phyloP scores from a whole-genome alignment of 2,113 vertebrate genomes.

The Vombatus ursinus region DNA sequence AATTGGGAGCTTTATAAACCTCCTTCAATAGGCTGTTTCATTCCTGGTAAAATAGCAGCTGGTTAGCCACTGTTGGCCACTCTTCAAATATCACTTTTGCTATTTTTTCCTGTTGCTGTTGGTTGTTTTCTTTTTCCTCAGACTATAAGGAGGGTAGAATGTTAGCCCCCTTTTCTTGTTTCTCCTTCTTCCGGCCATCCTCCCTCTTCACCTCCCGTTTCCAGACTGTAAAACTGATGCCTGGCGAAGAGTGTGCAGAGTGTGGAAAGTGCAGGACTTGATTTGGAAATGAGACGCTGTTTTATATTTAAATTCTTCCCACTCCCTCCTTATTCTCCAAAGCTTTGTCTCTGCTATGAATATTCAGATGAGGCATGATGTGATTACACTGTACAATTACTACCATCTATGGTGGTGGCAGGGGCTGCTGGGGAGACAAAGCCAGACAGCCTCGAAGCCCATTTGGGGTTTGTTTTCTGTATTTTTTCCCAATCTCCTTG shows the following conservation, averaged over 20 bases:
- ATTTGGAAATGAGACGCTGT: constrained; percentile 81
- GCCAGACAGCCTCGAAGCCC: constrained; percentile 75
- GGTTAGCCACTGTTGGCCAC: constrained; percentile 80
- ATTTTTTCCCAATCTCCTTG: constrained; percentile 83
- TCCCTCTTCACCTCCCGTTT: constrained; percentile 61
- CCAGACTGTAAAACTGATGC: constrained; percentile 68
- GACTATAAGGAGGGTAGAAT: constrained; percentile 37
- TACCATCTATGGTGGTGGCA: constrained; percentile 83
- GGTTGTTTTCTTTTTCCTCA: constrained; percentile 75
- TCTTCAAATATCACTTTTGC: constrained; percentile 82
- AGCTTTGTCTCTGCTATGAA: constrained; percentile 88
- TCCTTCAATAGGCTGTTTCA: constrained; percentile 84
- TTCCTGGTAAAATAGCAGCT: constrained; percentile 84
- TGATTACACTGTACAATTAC: constrained; percentile 92
- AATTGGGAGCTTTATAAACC: constrained; percentile 84
- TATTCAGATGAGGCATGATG: constrained; percentile 91
- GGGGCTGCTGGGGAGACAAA: constrained; percentile 74
- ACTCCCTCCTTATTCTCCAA: constrained; percentile 82
- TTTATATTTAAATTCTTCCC: constrained; percentile 82
- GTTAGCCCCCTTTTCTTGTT: constrained; percentile 21
- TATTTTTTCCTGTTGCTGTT: constrained; percentile 76
- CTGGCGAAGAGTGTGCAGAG: constrained; percentile 46
- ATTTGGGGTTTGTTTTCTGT: constrained; percentile 76
- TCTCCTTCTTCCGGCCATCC: constrained; percentile 37
- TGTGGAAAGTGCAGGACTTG: constrained; percentile 66